Percentiles rank a stretch among this genome's conserved stretches.
These are phyloP conservation scores for Syngnathus rostellatus DNA, from an alignment of 2,797 vertebrate genomes.

Conservation along the genomic window DNA sequence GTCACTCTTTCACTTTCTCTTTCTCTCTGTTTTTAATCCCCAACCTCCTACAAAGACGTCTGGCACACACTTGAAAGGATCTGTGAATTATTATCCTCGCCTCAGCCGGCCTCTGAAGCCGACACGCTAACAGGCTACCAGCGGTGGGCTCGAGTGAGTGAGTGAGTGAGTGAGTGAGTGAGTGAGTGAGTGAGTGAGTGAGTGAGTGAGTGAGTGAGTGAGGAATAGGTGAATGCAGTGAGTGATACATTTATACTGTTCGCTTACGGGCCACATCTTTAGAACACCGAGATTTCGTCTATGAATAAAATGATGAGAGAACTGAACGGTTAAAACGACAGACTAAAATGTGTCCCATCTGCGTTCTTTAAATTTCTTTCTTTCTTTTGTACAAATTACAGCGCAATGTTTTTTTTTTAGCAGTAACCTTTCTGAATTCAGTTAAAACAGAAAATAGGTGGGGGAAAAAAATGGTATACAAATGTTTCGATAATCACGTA, in stretches of 20 bases:
- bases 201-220: no score
- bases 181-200: no score
- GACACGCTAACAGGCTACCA: conserved; percentile 41
- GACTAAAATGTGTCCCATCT: background rate
- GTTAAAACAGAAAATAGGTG: conserved; percentile 28
- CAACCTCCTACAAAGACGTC: conserved; percentile 12
- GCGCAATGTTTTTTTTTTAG: no score
- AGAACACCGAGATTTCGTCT: background rate
- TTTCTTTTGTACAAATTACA: no score
- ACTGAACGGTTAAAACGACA: background rate
- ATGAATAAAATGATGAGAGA: background rate
- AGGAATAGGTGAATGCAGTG: background rate
- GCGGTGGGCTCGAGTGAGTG: conserved; percentile 12
- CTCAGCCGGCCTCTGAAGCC: conserved; percentile 29
- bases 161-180: no score
- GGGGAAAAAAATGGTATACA: no score
- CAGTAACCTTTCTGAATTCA: conserved; percentile 36
- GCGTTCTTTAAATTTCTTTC: no score
- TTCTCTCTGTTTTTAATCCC: background rate
- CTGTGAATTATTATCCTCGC: conserved; percentile 46
- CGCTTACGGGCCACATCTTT: background rate
- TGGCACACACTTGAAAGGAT: conserved; percentile 25
- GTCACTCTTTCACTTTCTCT: conserved; percentile 15
- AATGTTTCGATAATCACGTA: no score
- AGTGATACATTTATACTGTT: background rate